Conservation (phyloP, 2,797 vertebrate species). For the Merluccius polli region DNA sequence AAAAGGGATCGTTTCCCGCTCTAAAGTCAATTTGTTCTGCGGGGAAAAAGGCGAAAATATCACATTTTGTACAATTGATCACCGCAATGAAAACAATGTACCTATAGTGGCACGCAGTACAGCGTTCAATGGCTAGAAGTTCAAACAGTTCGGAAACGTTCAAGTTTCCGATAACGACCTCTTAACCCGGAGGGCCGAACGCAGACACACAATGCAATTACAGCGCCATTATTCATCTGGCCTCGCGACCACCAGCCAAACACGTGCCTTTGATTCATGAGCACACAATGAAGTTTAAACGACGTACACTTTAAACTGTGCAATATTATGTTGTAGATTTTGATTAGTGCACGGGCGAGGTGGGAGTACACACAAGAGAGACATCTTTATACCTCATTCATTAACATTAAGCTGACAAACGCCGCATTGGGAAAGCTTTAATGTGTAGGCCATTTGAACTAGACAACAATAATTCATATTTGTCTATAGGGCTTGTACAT, state of each 20-base stretch:
- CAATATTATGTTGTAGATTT: too few species aligned
- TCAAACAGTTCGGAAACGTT: not conserved
- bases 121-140: not conserved
- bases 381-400: too few species aligned
- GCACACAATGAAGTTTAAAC: not conserved
- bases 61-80: not conserved
- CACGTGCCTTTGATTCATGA: not conserved
- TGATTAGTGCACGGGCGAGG: too few species aligned
- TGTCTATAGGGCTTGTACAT: too few species aligned
- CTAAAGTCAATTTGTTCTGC: not conserved
- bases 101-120: not conserved
- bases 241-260: not conserved
- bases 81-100: not conserved
- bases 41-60: too few species aligned
- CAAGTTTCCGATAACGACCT: not conserved
- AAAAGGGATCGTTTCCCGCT: too few species aligned
- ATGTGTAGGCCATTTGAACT: not conserved
- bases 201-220: not conserved
- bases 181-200: not conserved
- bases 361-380: too few species aligned
- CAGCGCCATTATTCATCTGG: not conserved
- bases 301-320: not conserved
- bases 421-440: not conserved
- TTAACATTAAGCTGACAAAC: not conserved
- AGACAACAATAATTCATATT: too few species aligned